A percentile compares a stretch with the other conserved stretches of the same genome.
These are phyloP conservation scores for Anoura caudifer DNA, from an alignment of 2,113 vertebrate species.

Conservation along the genomic window DNA sequence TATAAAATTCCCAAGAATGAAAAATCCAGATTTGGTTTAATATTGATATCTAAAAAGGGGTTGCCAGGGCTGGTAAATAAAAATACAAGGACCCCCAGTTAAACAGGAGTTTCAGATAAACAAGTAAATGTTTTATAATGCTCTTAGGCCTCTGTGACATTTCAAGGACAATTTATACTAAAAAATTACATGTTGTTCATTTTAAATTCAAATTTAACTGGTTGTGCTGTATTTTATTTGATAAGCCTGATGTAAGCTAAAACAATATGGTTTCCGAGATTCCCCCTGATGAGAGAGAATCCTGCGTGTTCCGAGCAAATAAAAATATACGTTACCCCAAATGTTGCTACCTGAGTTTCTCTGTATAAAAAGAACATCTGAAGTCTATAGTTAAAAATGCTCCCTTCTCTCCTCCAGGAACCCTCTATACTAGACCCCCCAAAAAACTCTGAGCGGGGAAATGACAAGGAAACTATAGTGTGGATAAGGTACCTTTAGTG, in stretches of 20 bases:
- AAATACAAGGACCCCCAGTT: neutral
- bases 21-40: neutral
- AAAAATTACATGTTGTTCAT: neutral
- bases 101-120: neutral
- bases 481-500: neutral
- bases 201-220: constrained; percentile 9
- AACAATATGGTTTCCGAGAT: neutral
- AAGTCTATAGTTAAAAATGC: constrained; percentile 19
- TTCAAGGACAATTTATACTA: neutral
- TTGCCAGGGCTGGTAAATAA: neutral
- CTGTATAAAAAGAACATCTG: neutral
- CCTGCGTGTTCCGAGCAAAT: neutral
- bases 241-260: neutral
- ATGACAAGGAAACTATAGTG: neutral
- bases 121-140: neutral
- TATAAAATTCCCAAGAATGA: neutral
- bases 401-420: neutral
- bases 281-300: neutral
- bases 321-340: neutral
- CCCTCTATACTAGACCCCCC: neutral
- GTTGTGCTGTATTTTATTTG: neutral
- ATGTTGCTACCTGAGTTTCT: neutral
- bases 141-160: neutral
- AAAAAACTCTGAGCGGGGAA: neutral
- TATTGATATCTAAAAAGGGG: neutral